phyloP scores from a whole-genome alignment of 2,888 invertebrate genomes.

The Cecidostiba fungosa region DNA sequence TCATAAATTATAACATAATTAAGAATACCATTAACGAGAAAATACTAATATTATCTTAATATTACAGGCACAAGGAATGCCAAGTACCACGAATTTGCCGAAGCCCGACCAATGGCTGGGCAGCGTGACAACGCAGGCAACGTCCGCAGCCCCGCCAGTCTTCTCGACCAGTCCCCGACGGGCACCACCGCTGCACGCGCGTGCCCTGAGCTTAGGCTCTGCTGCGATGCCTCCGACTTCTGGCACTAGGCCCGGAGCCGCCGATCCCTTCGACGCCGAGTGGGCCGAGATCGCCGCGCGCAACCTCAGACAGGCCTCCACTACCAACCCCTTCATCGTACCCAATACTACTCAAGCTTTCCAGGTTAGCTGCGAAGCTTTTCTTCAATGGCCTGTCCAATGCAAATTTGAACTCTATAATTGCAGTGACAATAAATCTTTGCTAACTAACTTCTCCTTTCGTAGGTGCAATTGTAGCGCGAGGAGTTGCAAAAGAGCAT shows the following conservation, averaged over 20 bases:
- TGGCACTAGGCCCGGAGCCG: slow-evolving; percentile 67
- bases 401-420: background rate
- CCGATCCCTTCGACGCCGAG: slow-evolving; percentile 89
- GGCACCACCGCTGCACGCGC: slow-evolving; percentile 82
- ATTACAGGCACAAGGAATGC: slow-evolving; percentile 78
- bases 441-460: slow-evolving; percentile 66
- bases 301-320: slow-evolving; percentile 80
- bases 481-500: slow-evolving; percentile 75
- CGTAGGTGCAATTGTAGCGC: slow-evolving; percentile 84
- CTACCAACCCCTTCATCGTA: slow-evolving; percentile 84
- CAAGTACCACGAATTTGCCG: slow-evolving; percentile 82
- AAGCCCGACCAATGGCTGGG: slow-evolving; percentile 93
- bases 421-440: background rate
- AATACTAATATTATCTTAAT: background rate
- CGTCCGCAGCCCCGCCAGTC: slow-evolving; percentile 70
- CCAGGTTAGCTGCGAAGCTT: slow-evolving; percentile 73
- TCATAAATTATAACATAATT: background rate
- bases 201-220: slow-evolving; percentile 82
- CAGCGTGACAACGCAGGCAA: slow-evolving; percentile 85
- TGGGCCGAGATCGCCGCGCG: slow-evolving; percentile 87
- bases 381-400: background rate
- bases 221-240: slow-evolving; percentile 73
- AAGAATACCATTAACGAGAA: background rate
- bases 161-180: slow-evolving; percentile 78
- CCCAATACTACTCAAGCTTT: slow-evolving; percentile 82